A percentile compares a stretch with the other conserved stretches of the same genome.
Conservation (phyloP, 2,113 vertebrate species). For the Tretioscincus oriximinensis region DNA sequence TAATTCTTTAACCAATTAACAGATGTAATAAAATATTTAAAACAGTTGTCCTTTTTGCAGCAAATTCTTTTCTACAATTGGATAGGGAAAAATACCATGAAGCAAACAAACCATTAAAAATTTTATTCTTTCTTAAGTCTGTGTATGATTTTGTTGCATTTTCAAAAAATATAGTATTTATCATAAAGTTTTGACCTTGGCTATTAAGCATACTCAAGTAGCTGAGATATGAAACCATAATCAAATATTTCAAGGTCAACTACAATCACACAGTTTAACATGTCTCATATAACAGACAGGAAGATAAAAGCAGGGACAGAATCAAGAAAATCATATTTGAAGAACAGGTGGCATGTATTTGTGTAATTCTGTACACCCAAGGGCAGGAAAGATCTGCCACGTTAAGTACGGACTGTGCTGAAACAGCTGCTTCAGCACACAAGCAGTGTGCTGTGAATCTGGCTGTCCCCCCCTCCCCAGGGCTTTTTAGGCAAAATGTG, state of each 20-base stretch:
- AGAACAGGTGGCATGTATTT: too few relatives aligned
- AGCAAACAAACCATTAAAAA: not conserved
- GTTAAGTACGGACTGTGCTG: not conserved
- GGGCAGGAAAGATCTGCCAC: not conserved
- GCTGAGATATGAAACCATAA: not conserved
- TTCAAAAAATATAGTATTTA: too few relatives aligned
- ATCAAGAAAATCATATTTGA: not conserved
- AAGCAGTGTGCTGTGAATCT: not conserved
- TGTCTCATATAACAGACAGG: not conserved
- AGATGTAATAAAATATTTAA: not conserved
- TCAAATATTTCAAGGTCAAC: not conserved
- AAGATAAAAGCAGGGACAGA: not conserved
- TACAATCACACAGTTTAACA: not conserved
- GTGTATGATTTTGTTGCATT: too few relatives aligned
- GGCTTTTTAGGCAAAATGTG: not conserved
- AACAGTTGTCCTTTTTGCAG: not conserved
- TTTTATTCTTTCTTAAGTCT: not conserved
- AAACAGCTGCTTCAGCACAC: not conserved
- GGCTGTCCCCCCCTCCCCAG: too few relatives aligned
- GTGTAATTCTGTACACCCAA: too few relatives aligned
- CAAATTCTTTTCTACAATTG: not conserved
- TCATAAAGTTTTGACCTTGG: too few relatives aligned
- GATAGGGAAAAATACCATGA: not conserved
- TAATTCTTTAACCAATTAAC: not conserved
- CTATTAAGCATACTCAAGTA: not conserved